Percentiles rank a stretch among this genome's conserved stretches.
Evolutionary conservation across 2,797 vertebrate species (phyloP).

Genomic region (Spondyliosoma cantharus): DNA sequence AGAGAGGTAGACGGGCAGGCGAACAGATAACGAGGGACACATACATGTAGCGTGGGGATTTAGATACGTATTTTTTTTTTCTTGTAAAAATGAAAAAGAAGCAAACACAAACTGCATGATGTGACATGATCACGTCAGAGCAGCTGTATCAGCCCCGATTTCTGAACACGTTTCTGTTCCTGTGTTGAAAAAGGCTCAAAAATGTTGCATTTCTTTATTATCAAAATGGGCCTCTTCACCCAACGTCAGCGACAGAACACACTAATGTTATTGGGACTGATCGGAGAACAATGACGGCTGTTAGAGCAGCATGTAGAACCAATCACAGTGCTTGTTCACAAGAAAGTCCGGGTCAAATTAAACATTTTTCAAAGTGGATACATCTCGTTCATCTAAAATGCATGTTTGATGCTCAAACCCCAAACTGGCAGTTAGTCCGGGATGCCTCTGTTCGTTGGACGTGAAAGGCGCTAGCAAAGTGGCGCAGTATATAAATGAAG

Average conservation of each 20-base stretch:
- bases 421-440: too few relatives aligned
- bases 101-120: neutral
- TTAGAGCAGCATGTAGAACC: neutral
- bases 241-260: neutral
- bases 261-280: neutral
- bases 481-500: too few relatives aligned
- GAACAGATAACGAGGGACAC: constrained; percentile 23
- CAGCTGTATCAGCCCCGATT: neutral
- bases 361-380: too few relatives aligned
- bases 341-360: too few relatives aligned
- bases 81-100: neutral
- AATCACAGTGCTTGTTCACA: too few relatives aligned
- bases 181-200: neutral
- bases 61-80: neutral
- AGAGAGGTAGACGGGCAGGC: constrained; percentile 24
- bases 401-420: too few relatives aligned
- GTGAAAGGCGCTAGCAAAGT: too few relatives aligned
- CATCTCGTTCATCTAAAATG: too few relatives aligned
- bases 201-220: too few relatives aligned
- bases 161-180: neutral
- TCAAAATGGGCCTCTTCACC: neutral
- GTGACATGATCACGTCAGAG: neutral
- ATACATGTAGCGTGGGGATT: neutral
- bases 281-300: neutral
- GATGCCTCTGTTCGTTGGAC: too few relatives aligned